A percentile compares a stretch with the other conserved stretches of the same genome.
phyloP scores from a whole-genome alignment of 1,140 invertebrate species.

The Calycopis cecrops region DNA sequence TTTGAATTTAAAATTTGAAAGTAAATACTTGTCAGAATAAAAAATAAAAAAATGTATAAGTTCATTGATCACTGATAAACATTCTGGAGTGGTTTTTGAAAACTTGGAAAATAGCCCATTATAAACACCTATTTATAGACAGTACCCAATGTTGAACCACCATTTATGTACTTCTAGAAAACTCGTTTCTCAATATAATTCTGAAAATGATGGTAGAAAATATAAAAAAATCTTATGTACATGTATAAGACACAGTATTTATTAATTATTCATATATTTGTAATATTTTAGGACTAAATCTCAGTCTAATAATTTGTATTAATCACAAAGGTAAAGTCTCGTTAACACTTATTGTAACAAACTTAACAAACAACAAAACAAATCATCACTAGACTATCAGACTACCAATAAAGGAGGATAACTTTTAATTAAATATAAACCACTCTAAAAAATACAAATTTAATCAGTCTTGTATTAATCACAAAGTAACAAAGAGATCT shows the following conservation, averaged over 20 bases:
- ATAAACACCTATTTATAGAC: constrained; percentile 1
- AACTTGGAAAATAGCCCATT: too few species aligned
- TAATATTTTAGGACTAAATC: background rate
- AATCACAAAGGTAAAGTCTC: background rate
- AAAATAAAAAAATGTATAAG: too few species aligned
- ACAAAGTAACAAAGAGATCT: too few species aligned
- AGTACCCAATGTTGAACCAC: background rate
- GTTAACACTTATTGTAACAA: background rate
- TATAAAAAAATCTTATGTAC: too few species aligned
- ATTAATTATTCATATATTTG: background rate
- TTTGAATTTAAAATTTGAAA: too few species aligned
- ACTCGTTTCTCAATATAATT: background rate
- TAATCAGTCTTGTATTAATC: too few species aligned
- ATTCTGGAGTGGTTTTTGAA: too few species aligned
- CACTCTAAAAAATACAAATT: background rate
- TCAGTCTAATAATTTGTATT: background rate
- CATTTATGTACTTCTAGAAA: background rate
- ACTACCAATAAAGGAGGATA: background rate
- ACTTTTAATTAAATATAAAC: background rate
- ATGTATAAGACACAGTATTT: too few species aligned
- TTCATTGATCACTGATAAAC: too few species aligned
- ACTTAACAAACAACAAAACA: background rate
- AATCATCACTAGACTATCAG: background rate
- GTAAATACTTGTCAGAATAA: too few species aligned
- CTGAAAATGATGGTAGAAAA: background rate